Evolutionary conservation across 2,888 invertebrate genomes (phyloP).

Genomic region (Coecobrya sp.): DNA sequence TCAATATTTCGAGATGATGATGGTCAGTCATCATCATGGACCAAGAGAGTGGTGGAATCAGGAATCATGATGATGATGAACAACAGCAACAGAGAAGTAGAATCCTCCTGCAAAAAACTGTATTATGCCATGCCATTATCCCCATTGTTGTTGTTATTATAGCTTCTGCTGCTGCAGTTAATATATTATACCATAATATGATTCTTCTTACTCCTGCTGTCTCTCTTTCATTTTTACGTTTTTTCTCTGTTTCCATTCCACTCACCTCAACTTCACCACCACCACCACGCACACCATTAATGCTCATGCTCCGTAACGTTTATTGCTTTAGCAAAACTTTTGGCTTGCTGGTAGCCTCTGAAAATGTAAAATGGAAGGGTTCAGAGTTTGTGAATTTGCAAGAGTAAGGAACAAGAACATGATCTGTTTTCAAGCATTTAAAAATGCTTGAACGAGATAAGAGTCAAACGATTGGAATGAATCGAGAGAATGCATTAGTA

Average conservation of each 20-base stretch:
- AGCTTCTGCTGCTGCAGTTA: background rate
- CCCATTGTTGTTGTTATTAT: constrained; percentile 36
- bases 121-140: constrained; percentile 54
- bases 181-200: constrained; percentile 10
- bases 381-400: background rate
- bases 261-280: constrained; percentile 19
- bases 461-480: constrained; percentile 17
- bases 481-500: background rate
- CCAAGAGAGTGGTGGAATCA: constrained; percentile 60
- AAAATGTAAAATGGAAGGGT: constrained; percentile 13
- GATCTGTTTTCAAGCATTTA: background rate
- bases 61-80: constrained; percentile 13
- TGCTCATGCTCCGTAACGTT: constrained; percentile 73
- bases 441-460: background rate
- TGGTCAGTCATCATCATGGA: constrained; percentile 78
- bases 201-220: background rate
- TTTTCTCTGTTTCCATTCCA: constrained; percentile 32
- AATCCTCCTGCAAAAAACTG: constrained; percentile 47
- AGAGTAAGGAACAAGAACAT: background rate
- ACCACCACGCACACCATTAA: constrained; percentile 28
- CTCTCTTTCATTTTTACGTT: background rate
- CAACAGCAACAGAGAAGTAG: background rate
- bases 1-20: constrained; percentile 74
- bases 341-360: constrained; percentile 1
- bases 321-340: constrained; percentile 63